Evolutionary conservation across 2,797 vertebrate genomes (phyloP).

Genomic region (Sarcophilus harrisii): DNA sequence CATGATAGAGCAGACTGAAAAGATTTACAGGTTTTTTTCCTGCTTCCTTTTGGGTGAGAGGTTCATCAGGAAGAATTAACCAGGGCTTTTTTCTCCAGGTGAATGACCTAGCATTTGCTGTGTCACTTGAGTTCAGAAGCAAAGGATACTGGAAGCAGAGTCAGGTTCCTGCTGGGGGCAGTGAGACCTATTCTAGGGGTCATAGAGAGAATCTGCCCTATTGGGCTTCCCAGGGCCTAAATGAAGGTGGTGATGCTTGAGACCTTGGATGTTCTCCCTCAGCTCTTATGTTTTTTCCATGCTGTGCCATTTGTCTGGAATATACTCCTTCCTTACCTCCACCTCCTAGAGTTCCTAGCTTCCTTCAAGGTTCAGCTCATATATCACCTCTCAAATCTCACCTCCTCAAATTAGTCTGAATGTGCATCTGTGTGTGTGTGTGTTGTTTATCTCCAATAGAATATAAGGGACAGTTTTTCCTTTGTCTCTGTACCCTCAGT

Average conservation of each 20-base stretch:
- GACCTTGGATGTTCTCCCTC: background rate
- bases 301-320: background rate
- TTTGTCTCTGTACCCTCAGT: background rate
- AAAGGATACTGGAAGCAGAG: background rate
- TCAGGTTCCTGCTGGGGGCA: background rate
- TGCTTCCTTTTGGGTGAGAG: background rate
- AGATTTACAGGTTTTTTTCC: background rate
- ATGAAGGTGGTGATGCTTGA: background rate
- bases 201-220: background rate
- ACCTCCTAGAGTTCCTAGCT: background rate
- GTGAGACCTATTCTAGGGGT: accelerated
- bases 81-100: background rate
- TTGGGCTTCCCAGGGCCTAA: background rate
- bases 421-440: background rate
- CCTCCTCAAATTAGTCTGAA: background rate
- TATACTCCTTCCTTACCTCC: background rate
- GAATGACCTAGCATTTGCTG: background rate
- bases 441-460: background rate
- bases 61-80: background rate
- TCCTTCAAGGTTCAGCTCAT: background rate
- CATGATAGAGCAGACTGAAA: accelerated
- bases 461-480: background rate
- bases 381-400: background rate
- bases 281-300: background rate
- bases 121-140: background rate